Percentiles rank a stretch among this genome's conserved stretches.
phyloP scores from a whole-genome alignment of 1,140 invertebrate genomes.

The Papilio xuthus region DNA sequence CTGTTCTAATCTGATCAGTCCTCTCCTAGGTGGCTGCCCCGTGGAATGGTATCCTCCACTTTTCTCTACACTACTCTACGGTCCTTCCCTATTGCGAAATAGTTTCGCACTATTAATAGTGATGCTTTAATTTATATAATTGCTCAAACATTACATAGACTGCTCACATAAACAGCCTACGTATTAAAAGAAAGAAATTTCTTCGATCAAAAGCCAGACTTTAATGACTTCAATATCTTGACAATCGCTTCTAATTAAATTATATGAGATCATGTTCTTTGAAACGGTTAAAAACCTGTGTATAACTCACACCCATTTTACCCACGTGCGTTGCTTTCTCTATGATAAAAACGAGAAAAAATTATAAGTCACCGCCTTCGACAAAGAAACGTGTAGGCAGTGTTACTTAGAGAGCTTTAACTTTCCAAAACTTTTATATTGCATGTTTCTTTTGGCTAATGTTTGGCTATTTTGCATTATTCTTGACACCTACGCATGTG shows the following conservation, averaged over 20 bases:
- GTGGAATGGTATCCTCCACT: too few species aligned
- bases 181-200: background rate
- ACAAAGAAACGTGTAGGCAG: conserved; percentile 15
- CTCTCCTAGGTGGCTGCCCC: too few species aligned
- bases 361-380: conserved; percentile 22
- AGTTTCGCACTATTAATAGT: too few species aligned
- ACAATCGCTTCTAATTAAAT: conserved; percentile 22
- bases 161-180: background rate
- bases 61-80: too few species aligned
- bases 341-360: conserved; percentile 32
- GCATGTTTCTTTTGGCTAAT: conserved; percentile 18
- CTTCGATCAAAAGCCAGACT: background rate
- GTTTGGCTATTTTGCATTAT: conserved; percentile 7
- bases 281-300: conserved; percentile 21
- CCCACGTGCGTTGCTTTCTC: conserved; percentile 26
- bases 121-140: background rate
- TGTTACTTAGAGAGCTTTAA: conserved; percentile 25
- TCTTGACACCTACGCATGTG: conserved; percentile 19
- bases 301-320: conserved; percentile 31
- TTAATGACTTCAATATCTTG: conserved; percentile 1
- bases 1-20: too few species aligned
- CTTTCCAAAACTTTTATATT: conserved; percentile 20
- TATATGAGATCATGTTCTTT: conserved; percentile 32
- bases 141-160: background rate
- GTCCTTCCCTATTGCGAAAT: too few species aligned